Conservation (phyloP, 1,140 invertebrate genomes). For the Dryas iulia region DNA sequence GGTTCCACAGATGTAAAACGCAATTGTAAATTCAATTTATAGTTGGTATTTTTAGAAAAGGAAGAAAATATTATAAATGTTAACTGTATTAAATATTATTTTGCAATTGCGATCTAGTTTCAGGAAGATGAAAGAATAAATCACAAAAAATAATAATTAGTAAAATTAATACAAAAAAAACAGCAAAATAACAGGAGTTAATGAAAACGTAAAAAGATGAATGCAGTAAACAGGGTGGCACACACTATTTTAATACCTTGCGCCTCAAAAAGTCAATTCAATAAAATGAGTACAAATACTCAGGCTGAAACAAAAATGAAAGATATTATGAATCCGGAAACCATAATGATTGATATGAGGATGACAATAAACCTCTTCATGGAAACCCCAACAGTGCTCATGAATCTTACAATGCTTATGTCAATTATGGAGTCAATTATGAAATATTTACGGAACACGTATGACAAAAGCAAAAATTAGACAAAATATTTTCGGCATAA, state of each 20-base stretch:
- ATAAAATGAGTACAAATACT: slow-evolving; percentile 82
- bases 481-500: not conserved
- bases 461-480: not conserved
- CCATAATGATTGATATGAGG: slow-evolving; percentile 26
- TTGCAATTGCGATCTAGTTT: not conserved
- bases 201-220: slow-evolving; percentile 27
- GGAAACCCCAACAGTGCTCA: not conserved
- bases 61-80: not conserved
- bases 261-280: slow-evolving; percentile 49
- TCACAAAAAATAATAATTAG: not conserved
- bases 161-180: slow-evolving; percentile 25
- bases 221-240: slow-evolving; percentile 18
- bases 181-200: slow-evolving; percentile 39
- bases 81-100: not conserved
- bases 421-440: not conserved
- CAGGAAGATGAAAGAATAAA: not conserved
- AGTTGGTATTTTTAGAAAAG: not conserved
- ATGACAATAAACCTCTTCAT: slow-evolving; percentile 33
- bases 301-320: slow-evolving; percentile 77
- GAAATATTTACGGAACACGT: not conserved
- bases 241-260: slow-evolving; percentile 40
- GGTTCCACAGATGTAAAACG: not conserved
- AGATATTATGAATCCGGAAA: slow-evolving; percentile 37
- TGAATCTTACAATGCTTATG: not conserved
- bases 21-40: not conserved